phyloP scores from a whole-genome alignment of 2,888 invertebrate genomes.

The Agonopterix alstromeriana region DNA sequence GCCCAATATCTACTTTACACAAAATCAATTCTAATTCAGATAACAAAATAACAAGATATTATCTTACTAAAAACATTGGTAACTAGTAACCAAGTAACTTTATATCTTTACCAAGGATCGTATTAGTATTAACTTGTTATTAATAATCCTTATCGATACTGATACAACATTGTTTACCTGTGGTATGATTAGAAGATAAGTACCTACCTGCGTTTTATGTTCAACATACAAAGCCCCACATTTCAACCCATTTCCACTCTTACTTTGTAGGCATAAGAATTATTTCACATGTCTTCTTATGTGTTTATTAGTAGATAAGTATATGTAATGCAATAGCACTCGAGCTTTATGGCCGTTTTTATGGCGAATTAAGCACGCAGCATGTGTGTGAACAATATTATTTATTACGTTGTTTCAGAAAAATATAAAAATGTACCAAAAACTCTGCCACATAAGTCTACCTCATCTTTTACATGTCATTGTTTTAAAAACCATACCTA shows the following conservation, averaged over 20 bases:
- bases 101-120: neutral
- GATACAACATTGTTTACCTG: slow-evolving; percentile 46
- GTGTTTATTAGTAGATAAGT: neutral
- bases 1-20: no score
- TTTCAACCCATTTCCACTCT: no score
- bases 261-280: neutral
- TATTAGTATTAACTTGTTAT: neutral
- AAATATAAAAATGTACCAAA: no score
- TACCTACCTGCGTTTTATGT: slow-evolving; percentile 1
- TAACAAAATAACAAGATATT: no score
- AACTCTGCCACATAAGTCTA: no score
- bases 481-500: no score
- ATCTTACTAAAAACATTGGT: neutral
- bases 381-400: neutral
- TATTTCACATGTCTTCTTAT: neutral
- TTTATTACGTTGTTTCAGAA: no score
- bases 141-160: slow-evolving; percentile 12
- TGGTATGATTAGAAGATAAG: slow-evolving; percentile 38
- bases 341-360: slow-evolving; percentile 17
- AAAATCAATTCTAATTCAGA: no score
- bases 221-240: no score
- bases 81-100: neutral
- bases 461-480: no score
- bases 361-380: slow-evolving; percentile 1
- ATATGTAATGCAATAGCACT: slow-evolving; percentile 5